phyloP scores from a whole-genome alignment of 2,113 vertebrate genomes.

The Platanista minor region DNA sequence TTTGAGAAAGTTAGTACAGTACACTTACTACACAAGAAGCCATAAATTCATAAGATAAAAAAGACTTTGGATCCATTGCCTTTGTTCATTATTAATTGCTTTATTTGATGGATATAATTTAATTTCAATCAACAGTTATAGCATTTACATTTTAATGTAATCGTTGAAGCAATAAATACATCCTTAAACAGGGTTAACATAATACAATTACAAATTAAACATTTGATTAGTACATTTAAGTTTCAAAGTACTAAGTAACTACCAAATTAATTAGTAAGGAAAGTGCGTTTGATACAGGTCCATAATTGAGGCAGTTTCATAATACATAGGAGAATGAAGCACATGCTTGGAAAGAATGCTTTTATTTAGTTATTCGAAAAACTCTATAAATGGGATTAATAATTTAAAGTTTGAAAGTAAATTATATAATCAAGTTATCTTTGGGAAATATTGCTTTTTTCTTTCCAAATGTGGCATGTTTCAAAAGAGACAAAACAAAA shows the following conservation, averaged over 20 bases:
- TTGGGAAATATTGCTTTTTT: neutral
- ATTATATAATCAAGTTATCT: neutral
- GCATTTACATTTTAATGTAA: slow-evolving; percentile 77
- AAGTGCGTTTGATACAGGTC: slow-evolving; percentile 55
- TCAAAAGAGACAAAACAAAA: neutral
- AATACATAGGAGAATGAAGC: neutral
- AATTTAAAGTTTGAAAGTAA: slow-evolving; percentile 47
- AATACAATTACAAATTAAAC: slow-evolving; percentile 79
- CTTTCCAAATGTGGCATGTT: neutral
- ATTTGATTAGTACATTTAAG: slow-evolving; percentile 80
- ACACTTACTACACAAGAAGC: neutral
- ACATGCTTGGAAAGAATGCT: neutral
- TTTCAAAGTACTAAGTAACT: slow-evolving; percentile 73
- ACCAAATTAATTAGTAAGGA: slow-evolving; percentile 75
- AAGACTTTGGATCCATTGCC: neutral
- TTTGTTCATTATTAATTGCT: slow-evolving; percentile 25
- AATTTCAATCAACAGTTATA: slow-evolving; percentile 68
- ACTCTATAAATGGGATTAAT: neutral
- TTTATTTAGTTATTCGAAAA: neutral
- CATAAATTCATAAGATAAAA: slow-evolving; percentile 5
- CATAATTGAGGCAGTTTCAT: slow-evolving; percentile 49
- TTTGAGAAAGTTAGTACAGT: neutral
- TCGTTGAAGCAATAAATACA: slow-evolving; percentile 73
- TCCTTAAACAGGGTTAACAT: slow-evolving; percentile 78
- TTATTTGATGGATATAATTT: slow-evolving; percentile 63